Evolutionary conservation across 2,797 vertebrate species (phyloP).

Genomic region (Notolepis coatsorum): DNA sequence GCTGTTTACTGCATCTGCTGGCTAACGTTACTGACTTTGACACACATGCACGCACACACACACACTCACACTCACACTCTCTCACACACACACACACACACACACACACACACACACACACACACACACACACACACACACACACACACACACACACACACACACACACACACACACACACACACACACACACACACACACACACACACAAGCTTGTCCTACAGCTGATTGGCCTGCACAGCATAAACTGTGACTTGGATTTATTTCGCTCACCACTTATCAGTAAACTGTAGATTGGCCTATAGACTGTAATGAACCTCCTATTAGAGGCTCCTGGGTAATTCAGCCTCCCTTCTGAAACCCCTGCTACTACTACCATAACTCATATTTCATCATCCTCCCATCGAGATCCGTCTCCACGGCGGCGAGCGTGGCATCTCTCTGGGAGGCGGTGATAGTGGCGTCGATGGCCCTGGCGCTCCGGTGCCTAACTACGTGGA

Average conservation of each 20-base stretch:
- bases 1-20: constrained; percentile 54
- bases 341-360: constrained; percentile 67
- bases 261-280: constrained; percentile 28
- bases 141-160: neutral
- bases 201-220: no score
- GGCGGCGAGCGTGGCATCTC: constrained; percentile 6
- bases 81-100: constrained; percentile 11
- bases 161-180: no score
- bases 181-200: no score
- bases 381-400: constrained; percentile 55
- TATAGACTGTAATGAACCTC: constrained; percentile 58
- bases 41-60: neutral
- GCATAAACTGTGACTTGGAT: neutral
- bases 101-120: neutral
- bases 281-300: constrained; percentile 40
- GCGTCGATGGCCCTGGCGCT: neutral
- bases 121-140: constrained; percentile 4
- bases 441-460: neutral
- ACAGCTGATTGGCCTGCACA: no score
- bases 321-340: constrained; percentile 54
- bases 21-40: constrained; percentile 40
- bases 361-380: constrained; percentile 40
- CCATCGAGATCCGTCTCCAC: constrained; percentile 41
- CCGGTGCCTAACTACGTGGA: constrained; percentile 2
- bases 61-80: no score